These are phyloP conservation scores for Lateolabrax maculatus DNA, from an alignment of 2,797 vertebrate species.

Conservation along the genomic window DNA sequence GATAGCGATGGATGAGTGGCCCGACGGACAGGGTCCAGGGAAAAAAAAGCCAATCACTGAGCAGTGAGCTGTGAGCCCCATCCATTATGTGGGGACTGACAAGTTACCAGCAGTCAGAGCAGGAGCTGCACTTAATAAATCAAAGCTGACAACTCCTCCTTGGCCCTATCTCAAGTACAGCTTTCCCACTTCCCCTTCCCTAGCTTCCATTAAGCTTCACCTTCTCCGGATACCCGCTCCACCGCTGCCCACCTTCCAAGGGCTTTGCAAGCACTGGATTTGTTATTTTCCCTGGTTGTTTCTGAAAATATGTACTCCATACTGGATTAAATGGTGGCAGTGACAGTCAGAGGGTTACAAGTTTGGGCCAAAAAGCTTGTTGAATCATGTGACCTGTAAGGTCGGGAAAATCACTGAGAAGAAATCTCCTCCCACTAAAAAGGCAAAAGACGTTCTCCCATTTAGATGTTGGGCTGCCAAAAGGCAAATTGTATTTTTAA, in stretches of 20 bases:
- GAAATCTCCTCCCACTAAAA: not conserved
- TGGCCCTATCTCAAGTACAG: conserved; percentile 90
- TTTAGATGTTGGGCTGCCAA: not conserved
- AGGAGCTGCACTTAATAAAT: conserved; percentile 95
- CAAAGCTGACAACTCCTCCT: conserved; percentile 94
- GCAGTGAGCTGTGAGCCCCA: conserved; percentile 90
- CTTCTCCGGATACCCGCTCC: conserved; percentile 64
- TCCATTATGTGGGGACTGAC: conserved; percentile 92
- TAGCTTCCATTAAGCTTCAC: conserved; percentile 83
- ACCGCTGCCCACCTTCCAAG: conserved; percentile 66
- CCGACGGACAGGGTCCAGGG: conserved; percentile 71
- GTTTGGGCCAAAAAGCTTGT: conserved; percentile 11
- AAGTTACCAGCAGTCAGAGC: conserved; percentile 89
- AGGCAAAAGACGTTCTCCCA: not conserved
- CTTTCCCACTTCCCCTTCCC: conserved; percentile 84
- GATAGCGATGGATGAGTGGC: conserved; percentile 77
- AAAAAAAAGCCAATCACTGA: conserved; percentile 86
- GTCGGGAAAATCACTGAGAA: conserved; percentile 3
- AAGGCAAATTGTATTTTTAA: not conserved
- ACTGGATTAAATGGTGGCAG: conserved; percentile 37
- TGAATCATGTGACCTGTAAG: conserved; percentile 20
- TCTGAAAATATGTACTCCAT: conserved; percentile 59
- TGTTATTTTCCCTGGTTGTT: conserved; percentile 63
- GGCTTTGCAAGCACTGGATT: conserved; percentile 57
- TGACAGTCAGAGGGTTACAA: conserved; percentile 19